These are phyloP conservation scores for Meriones unguiculatus DNA, from an alignment of 2,113 vertebrate genomes.

Conservation along the genomic window DNA sequence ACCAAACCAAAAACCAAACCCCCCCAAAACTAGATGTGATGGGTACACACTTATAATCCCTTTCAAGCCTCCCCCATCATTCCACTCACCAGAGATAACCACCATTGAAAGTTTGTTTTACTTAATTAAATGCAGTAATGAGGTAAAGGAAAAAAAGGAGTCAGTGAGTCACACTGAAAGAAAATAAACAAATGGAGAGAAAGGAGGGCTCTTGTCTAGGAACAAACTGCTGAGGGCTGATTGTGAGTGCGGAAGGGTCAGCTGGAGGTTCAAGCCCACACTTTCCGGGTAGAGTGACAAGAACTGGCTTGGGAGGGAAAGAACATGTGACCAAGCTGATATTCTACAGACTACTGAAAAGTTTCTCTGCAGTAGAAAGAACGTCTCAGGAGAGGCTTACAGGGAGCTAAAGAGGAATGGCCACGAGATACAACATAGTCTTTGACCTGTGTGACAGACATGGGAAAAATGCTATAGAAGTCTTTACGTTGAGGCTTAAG, in stretches of 20 bases:
- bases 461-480: background rate
- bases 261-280: background rate
- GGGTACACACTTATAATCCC: background rate
- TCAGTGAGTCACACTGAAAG: background rate
- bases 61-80: background rate
- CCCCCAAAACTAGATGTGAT: background rate
- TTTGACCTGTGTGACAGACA: background rate
- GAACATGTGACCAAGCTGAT: background rate
- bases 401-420: background rate
- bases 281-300: background rate
- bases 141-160: background rate
- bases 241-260: background rate
- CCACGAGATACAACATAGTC: background rate
- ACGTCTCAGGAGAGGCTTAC: background rate
- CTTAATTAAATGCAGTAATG: background rate
- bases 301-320: background rate
- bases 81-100: background rate
- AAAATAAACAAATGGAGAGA: conserved; percentile 14
- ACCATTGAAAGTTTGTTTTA: conserved; percentile 15
- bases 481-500: no score
- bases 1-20: no score
- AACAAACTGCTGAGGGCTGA: background rate
- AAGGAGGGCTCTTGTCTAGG: background rate
- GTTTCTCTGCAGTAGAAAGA: background rate
- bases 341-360: background rate